phyloP scores from a whole-genome alignment of 2,113 vertebrate genomes.

The Xiphophorus maculatus region DNA sequence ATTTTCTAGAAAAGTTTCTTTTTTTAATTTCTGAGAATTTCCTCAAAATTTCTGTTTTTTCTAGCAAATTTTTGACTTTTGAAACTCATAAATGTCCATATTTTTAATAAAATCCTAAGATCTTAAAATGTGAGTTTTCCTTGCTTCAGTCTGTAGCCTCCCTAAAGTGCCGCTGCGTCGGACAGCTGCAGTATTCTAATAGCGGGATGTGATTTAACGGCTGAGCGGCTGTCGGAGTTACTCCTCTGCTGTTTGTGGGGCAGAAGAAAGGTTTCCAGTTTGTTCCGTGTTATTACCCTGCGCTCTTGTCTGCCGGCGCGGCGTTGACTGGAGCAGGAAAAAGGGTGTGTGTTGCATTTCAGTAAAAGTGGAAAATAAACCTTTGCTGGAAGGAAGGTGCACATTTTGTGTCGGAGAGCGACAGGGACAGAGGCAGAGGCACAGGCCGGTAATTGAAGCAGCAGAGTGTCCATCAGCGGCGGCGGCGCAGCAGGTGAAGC shows the following conservation, averaged over 20 bases:
- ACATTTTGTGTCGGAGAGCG: constrained; percentile 30
- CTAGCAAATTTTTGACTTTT: no score
- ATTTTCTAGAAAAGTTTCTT: no score
- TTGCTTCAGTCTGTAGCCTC: no score
- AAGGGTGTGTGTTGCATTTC: background rate
- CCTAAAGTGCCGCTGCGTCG: constrained; percentile 18
- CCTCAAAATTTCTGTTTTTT: no score
- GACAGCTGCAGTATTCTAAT: constrained; percentile 63
- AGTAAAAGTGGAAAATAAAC: constrained; percentile 52
- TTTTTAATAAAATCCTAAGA: no score
- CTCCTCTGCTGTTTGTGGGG: constrained; percentile 29
- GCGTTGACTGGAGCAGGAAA: constrained; percentile 19
- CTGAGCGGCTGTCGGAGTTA: constrained; percentile 58
- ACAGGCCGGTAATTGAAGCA: constrained; percentile 58
- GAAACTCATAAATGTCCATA: no score
- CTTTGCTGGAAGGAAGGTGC: constrained; percentile 34
- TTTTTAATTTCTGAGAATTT: no score
- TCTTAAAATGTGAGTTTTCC: no score
- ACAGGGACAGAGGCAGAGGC: constrained; percentile 22
- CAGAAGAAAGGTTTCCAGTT: constrained; percentile 39
- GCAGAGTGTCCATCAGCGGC: constrained; percentile 61
- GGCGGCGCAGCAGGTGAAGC: constrained; percentile 40
- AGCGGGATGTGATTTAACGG: constrained; percentile 64
- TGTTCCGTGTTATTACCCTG: constrained; percentile 51
- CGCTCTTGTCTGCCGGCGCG: constrained; percentile 6